Base-by-base conservation (phyloP, 1,140 invertebrate species). In the Stegodyphus dumicola region DNA sequence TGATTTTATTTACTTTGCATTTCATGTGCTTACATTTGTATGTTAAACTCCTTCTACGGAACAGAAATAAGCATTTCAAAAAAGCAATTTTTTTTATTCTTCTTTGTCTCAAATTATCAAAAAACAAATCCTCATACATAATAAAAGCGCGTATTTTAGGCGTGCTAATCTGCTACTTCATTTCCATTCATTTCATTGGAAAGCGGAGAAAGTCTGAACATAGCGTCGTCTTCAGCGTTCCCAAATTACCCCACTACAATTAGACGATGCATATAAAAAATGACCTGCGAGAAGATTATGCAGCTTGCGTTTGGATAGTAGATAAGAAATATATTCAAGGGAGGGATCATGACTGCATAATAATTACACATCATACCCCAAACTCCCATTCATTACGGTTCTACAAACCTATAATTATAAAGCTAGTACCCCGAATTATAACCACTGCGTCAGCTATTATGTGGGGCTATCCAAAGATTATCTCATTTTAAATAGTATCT, bases 341-440 rank as follows among this genome's bases (percentile, higher is more conserved):
- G 75, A 77, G 60, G 53, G 60, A 77, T 49, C 75, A 77, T 60
- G 33, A 49, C 33, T 65, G 75, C 60, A 77, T 77, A 77, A 77
- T 77, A 77, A 77, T 77, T 65, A 77, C 48, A 77, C 60, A 65
- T 77, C 60, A 75, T 56, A 53, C 60, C 56, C 33, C 33, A 77
- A 77, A 49, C 74, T 77, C 75, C 75, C 75, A 77, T 77, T 77
- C 75, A 77, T 77, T 77, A 77, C 56, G 49, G 75, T 48, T 33
- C 56, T 15, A 33, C 11, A 64, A 77, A 77, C 75, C 60, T 77
- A 33, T 77, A 77, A 77, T 77, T 77, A 77, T 77, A 77, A 77
- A 77, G 48, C 54, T 17, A 65, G 60, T 13, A 49, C 17, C 52
- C 49, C 33, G 71, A 77, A 17, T 48, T 49, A 48, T 75, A 7